Conservation (phyloP, 2,888 invertebrate species). For the Lordiphosa andalusiaca region DNA sequence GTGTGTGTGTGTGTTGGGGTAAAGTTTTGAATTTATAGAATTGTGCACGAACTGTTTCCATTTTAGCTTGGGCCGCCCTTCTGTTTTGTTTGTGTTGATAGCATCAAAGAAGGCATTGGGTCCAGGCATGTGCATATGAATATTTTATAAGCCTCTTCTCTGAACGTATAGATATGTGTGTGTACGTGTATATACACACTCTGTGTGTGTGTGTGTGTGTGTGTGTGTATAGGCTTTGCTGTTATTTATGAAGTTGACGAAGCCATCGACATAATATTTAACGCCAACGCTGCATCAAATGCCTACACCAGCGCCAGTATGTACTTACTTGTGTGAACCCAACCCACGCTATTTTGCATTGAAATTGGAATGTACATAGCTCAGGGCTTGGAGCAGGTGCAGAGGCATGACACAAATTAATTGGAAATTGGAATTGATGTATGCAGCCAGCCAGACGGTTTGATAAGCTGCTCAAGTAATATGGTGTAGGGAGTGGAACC, state of each 20-base stretch:
- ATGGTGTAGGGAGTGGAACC: too few relatives aligned
- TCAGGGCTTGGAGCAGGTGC: not conserved
- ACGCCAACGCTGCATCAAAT: constrained; percentile 35
- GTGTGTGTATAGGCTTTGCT: constrained; percentile 18
- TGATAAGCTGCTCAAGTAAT: not conserved
- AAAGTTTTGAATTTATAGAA: constrained; percentile 64
- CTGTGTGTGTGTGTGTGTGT: constrained; percentile 2
- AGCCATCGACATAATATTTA: constrained; percentile 57
- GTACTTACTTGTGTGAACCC: constrained; percentile 10
- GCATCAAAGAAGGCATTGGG: constrained; percentile 34
- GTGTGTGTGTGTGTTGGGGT: constrained; percentile 21
- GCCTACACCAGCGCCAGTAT: not conserved
- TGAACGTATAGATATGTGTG: not conserved
- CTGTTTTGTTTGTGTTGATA: constrained; percentile 43
- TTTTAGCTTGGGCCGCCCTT: constrained; percentile 42
- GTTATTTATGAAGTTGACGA: constrained; percentile 38
- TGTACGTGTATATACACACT: not conserved
- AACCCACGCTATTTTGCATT: constrained; percentile 60
- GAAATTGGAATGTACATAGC: constrained; percentile 64
- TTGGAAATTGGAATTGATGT: constrained; percentile 32
- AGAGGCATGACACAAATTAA: constrained; percentile 20
- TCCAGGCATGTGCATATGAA: constrained; percentile 61
- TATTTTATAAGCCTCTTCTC: constrained; percentile 64
- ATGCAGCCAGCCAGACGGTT: constrained; percentile 4
- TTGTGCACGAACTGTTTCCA: constrained; percentile 61